phyloP scores from a whole-genome alignment of 2,113 vertebrate species.

The Anoura caudifer region DNA sequence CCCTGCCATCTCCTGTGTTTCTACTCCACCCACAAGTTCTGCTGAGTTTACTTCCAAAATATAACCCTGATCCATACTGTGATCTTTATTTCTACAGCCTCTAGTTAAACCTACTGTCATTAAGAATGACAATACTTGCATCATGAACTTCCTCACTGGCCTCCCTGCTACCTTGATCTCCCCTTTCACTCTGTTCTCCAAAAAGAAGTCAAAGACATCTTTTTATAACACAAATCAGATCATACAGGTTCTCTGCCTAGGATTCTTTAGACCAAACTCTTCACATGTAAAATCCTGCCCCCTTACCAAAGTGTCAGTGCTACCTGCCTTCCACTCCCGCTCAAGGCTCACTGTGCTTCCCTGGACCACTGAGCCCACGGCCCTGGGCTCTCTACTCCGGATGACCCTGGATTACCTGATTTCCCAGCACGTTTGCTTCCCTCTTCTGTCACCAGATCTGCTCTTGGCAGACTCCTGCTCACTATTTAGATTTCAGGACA shows the following conservation, averaged over 20 bases:
- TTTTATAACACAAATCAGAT: not conserved
- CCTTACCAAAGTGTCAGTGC: not conserved
- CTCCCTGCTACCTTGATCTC: not conserved
- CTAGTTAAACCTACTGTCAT: not conserved
- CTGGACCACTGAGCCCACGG: accelerated
- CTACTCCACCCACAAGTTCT: not conserved
- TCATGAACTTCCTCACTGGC: not conserved
- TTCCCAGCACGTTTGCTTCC: not conserved
- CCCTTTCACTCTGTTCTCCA: not conserved
- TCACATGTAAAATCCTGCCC: not conserved
- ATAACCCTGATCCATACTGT: not conserved
- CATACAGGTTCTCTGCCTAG: not conserved
- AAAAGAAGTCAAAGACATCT: not conserved
- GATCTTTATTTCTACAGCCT: not conserved
- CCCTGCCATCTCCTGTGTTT: not conserved
- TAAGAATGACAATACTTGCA: not conserved
- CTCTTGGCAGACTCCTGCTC: too few relatives aligned
- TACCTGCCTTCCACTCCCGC: too few relatives aligned
- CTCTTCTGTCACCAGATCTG: not conserved
- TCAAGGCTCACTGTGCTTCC: accelerated
- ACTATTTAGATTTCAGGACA: not conserved
- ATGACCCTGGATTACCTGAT: not conserved
- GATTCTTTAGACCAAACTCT: not conserved
- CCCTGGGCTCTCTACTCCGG: not conserved
- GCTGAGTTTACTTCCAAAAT: not conserved